Conservation (phyloP, 2,797 vertebrate genomes). For the Macrochelys suwanniensis region DNA sequence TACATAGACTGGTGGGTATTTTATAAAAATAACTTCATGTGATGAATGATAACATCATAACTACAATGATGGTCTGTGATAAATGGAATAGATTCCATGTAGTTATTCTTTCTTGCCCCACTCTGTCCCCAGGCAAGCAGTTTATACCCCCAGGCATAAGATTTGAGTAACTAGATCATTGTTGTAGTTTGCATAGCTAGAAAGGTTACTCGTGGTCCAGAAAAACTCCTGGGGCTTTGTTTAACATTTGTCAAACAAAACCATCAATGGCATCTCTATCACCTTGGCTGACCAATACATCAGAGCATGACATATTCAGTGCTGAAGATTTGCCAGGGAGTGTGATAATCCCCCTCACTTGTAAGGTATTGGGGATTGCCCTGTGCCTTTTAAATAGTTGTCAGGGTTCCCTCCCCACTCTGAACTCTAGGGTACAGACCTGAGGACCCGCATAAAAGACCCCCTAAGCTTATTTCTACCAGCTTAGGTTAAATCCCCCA, state of each 20-base stretch:
- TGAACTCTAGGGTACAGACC: too few species aligned
- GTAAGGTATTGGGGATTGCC: neutral
- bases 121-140: neutral
- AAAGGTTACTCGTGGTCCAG: neutral
- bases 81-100: neutral
- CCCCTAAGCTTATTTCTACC: too few species aligned
- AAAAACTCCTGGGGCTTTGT: neutral
- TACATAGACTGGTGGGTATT: neutral
- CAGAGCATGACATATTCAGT: neutral
- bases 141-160: neutral
- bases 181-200: neutral
- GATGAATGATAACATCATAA: neutral
- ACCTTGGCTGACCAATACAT: neutral
- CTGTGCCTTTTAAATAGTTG: neutral
- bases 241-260: neutral
- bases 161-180: neutral
- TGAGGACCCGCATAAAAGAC: too few species aligned
- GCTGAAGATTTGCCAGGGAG: neutral
- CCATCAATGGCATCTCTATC: accelerated
- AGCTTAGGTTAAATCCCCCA: too few species aligned
- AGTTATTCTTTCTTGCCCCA: neutral
- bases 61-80: neutral
- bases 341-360: neutral
- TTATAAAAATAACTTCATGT: neutral
- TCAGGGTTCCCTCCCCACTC: too few species aligned